These are phyloP conservation scores for Drosophila atripex DNA, from an alignment of 2,888 invertebrate genomes.

Conservation along the genomic window DNA sequence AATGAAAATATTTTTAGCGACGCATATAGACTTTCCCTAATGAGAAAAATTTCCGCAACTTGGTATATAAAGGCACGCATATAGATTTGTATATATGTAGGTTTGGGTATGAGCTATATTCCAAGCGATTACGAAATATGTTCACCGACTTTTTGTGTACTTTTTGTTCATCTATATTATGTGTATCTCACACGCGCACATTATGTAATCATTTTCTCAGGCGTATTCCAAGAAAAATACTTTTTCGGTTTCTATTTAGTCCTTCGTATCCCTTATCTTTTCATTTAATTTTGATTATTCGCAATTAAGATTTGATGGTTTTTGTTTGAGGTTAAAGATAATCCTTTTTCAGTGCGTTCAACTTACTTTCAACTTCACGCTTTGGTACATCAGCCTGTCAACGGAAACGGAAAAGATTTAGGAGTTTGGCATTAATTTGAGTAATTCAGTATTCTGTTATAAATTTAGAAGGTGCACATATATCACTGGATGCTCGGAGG, in stretches of 20 bases:
- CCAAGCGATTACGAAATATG: slow-evolving; percentile 69
- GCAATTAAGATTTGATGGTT: slow-evolving; percentile 27
- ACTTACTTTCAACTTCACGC: slow-evolving; percentile 96
- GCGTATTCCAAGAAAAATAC: background rate
- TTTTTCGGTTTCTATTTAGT: background rate
- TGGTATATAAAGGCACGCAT: slow-evolving; percentile 17
- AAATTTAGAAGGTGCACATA: background rate
- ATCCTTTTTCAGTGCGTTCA: slow-evolving; percentile 72
- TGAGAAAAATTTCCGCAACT: slow-evolving; percentile 46
- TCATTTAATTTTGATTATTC: slow-evolving; percentile 10
- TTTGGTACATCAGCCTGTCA: slow-evolving; percentile 92
- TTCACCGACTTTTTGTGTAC: slow-evolving; percentile 40
- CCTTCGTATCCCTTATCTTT: slow-evolving; percentile 9
- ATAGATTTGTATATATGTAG: slow-evolving; percentile 17
- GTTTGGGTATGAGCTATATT: slow-evolving; percentile 34
- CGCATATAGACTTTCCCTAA: slow-evolving; percentile 33
- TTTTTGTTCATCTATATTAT: slow-evolving; percentile 39
- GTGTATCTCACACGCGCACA: slow-evolving; percentile 72
- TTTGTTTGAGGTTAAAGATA: slow-evolving; percentile 70
- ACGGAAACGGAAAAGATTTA: slow-evolving; percentile 80
- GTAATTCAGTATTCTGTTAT: slow-evolving; percentile 12
- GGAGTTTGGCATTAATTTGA: slow-evolving; percentile 46
- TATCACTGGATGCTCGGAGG: slow-evolving; percentile 21
- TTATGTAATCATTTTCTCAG: slow-evolving; percentile 64
- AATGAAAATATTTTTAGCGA: slow-evolving; percentile 19